Evolutionary conservation across 2,888 invertebrate species (phyloP), one percentile per base, ranked within the genome.

Genomic region (Pogonocherus hispidulus): DNA sequence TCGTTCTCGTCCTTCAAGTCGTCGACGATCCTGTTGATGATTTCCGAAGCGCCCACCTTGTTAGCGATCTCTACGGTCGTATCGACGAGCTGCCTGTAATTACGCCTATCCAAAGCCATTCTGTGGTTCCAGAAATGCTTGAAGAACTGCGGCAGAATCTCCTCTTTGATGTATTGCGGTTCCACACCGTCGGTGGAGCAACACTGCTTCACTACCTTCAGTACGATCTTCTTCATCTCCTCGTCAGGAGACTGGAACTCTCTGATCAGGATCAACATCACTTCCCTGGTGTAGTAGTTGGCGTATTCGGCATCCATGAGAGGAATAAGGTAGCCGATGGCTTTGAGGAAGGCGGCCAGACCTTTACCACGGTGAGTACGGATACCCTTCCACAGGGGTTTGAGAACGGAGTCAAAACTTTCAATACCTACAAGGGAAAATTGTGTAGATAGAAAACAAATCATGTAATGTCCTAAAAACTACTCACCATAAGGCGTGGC

Each of bases 271-370:
- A 99, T 99, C 86, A 97, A 88, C 98, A 98, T 98, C 84, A 98
- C 99, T 92, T 99, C 99, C 78, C 98, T 91, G 0, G 99, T 99
- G 84, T 99, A 99, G 86, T 99, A 99, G 86, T 98, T 99, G 0
- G 99, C 99, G 82, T 99, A 99, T 86, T 99, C 99, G 65, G 98
- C 98, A 83, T 99, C 99, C 99, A 99, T 99, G 71, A 99, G 90
- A 0, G 99, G 99, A 78, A 99, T 99, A 59, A 99, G 89, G 84
- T 99, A 99, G 73, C 99, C 99, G 84, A 99, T 99, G 54, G 99
- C 99, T 86, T 99, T 99, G 70, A 99, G 88, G 87, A 99, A 99
- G n/a, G 99, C 99, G 69, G 99, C 99, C 76, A 99, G 88, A 86
- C 99, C 98, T 89, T 98, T 93, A 68, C 94, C 94, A 76, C 94